Base-by-base conservation (phyloP, 2,113 vertebrate genomes). In the Esox niger region DNA sequence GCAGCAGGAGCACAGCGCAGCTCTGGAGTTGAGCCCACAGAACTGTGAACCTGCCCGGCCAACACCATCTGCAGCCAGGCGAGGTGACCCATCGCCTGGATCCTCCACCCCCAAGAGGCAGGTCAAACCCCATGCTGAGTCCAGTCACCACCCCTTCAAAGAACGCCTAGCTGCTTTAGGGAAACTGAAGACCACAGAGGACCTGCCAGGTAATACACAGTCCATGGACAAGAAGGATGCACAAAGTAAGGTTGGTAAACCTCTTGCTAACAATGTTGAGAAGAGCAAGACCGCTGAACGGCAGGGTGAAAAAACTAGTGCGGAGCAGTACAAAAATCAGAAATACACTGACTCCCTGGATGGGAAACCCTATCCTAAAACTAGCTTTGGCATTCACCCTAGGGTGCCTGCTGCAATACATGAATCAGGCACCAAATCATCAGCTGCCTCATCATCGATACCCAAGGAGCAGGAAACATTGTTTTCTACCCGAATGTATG, bases 121-220 rank as follows among this genome's bases (percentile, higher is more conserved):
- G 0, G 82, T 81, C 21, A 88, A 90, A 71, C 86, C 89, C 49
- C 84, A 79, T n/a, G 82, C 80, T 8, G 92, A 93, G n/a, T 79
- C 87, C 57, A 83, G 88, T 49, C 85, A 80, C 38, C 83, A 87
- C 33, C 90, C 91, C 15, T 88, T 94, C 64, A 88, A 91, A 75
- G 93, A 94, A 70, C 87, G 91, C 38, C 61, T 92, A 64, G 87
- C 78, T 0, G 91, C 84, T 46, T 87, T 93, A 71, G 91, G 91
- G 35, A 92, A 91, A 70, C 79, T 86, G 47, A 90, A 86, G 71
- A 76, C 87, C 70, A 2, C 88, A 0, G 88, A 92, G 35, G 76
- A 85, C 38, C 9, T 64, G 5, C 17, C 66, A 35, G 64, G 66
- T 46, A 65, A 64, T 32, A 49, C 68, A 11, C 75, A 69, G 32